phyloP scores from a whole-genome alignment of 2,888 invertebrate species.

The Xylota sylvarum region DNA sequence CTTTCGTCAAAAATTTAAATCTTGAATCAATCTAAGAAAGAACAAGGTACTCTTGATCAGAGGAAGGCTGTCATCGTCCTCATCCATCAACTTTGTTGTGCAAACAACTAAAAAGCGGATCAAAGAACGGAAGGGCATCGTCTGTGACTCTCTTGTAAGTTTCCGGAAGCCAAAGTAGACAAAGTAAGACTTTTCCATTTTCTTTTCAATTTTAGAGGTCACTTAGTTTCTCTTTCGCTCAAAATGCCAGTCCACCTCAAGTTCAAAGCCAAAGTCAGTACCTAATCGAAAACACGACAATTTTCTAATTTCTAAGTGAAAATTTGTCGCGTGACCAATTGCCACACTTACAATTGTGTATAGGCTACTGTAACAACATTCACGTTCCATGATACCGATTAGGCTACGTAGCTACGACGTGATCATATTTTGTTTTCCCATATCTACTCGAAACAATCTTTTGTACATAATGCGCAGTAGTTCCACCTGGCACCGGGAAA shows the following conservation, averaged over 20 bases:
- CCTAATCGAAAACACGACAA: constrained; percentile 6
- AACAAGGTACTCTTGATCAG: no score
- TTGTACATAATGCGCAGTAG: constrained; percentile 32
- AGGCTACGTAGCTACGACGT: constrained; percentile 17
- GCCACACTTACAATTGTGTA: constrained; percentile 13
- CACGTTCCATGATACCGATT: constrained; percentile 25
- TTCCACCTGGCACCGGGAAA: no score
- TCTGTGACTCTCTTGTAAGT: no score
- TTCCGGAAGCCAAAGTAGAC: no score
- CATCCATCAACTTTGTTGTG: no score
- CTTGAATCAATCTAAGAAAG: no score
- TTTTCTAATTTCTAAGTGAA: constrained; percentile 74
- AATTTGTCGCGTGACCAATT: constrained; percentile 54
- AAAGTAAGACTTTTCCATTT: neutral
- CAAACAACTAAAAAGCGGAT: no score
- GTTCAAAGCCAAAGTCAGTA: constrained; percentile 63
- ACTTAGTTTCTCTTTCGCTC: constrained; percentile 12
- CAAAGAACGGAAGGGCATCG: no score
- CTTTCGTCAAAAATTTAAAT: no score
- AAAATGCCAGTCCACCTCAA: constrained; percentile 29
- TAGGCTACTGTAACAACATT: neutral
- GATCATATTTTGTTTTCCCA: constrained; percentile 51
- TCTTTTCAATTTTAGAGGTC: neutral
- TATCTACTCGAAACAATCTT: constrained; percentile 4
- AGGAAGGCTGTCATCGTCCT: no score